Base-by-base conservation (phyloP, 1,140 invertebrate genomes). In the Schlechtendalia chinensis region DNA sequence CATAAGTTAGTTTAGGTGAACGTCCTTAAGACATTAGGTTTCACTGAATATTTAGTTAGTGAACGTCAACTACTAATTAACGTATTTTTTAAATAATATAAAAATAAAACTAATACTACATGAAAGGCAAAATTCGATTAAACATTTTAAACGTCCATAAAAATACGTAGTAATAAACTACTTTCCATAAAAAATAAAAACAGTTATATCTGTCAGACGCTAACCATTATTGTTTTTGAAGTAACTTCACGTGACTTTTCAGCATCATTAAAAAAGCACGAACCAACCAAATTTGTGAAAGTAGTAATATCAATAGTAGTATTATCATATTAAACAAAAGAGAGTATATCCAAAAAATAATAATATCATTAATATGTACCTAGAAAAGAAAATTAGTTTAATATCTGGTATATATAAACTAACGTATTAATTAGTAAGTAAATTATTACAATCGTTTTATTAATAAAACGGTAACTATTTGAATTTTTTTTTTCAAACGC, bases 301-400 rank as follows among this genome's bases (percentile, higher is more conserved):
- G 45, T 71, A 71, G 22, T 39, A 39, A 39, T 39, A 39, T 39
- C 32, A 39, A 4, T 4, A 39, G 47, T 53, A 71, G 16, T 71
- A 53, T 1, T 19, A 53, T 53, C 16, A 22, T 17, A 71, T 53
- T 71, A 71, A 71, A 71, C 47, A 53, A 53, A 71, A 71, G 67
- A 71, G 53, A 71, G 47, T 71, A 71, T 8, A 27, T 71, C 27
- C 45, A 16, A 53, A 53, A 24, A 71, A 71, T 50, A 53, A 8
- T 39, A 53, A 71, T 69, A 71, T 27, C 47, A 53, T 53, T 71
- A 71, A 29, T n/a, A 53, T 53, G 24, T 27, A 54, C 12, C 4
- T n/a, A 53, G 16, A n/a, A 29, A 45, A 53, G 17, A 39, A 39
- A 39, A 39, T n/a, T n/a, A n/a, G n/a, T n/a, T n/a, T n/a, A n/a